Evolutionary conservation across 2,888 invertebrate species (phyloP), one percentile per base, ranked within the genome.

Genomic region (Diarsia rubi): DNA sequence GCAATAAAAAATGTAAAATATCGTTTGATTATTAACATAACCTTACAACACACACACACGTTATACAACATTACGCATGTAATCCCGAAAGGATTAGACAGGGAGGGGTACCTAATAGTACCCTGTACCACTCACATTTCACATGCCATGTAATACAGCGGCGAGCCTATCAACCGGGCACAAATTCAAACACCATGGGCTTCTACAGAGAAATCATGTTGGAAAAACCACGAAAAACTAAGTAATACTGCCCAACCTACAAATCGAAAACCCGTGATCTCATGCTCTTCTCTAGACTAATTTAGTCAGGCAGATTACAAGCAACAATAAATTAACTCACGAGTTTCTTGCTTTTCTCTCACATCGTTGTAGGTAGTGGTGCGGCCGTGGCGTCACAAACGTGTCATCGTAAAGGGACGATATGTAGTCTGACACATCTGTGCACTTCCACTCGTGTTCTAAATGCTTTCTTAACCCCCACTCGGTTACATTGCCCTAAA

Each of bases 401-500:
- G 95, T 94, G 77, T 95, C 95, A 31, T 96, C 94, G 76, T 95
- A 95, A 37, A 93, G 80, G 0, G 93, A 90, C 0, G 93, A 91
- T 12, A 84, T 87, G 86, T 96, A 96, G 75, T 96, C 96, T 0
- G 96, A 96, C 9, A 95, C 93, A 63, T 94, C 94, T 1, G 95
- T 95, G 83, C 96, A 95, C n/a, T 93, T 92, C 97, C 97, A 97
- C 83, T 96, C 94, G 75, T 95, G 89, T 73, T 94, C 84, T 84
- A 95, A 92, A 72, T 89, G 91, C 54, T 93, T 92, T 59, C 90
- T 90, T 72, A 97, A 88, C 0, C 97, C 97, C 95, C 96, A 97
- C 83, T 96, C 95, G 0, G 96, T 96, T 65, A 93, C 89, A 85
- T 97, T 96, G 16, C 96, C 97, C 97, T 97, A 75, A 57, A 79